A percentile compares a stretch with the other conserved stretches of the same genome.
phyloP scores from a whole-genome alignment of 2,888 invertebrate genomes.

The Ecliptopera silaceata region DNA sequence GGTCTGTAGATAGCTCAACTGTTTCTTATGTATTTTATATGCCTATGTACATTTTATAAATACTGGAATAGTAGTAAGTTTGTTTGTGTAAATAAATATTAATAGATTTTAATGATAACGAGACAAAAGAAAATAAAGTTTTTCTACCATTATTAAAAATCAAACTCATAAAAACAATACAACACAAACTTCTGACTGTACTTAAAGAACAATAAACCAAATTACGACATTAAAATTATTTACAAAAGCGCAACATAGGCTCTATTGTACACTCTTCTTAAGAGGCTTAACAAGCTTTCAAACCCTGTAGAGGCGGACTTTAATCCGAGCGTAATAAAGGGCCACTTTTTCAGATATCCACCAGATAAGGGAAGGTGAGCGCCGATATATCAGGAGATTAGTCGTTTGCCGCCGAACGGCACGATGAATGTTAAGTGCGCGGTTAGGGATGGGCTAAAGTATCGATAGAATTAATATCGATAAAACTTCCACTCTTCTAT shows the following conservation, averaged over 20 bases:
- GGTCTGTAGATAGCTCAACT: no score
- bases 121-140: no score
- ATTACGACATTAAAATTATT: slow-evolving; percentile 5
- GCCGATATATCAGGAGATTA: slow-evolving; percentile 80
- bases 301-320: slow-evolving; percentile 43
- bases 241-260: neutral
- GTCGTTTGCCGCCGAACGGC: slow-evolving; percentile 66
- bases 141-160: no score
- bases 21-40: no score
- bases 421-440: slow-evolving; percentile 74
- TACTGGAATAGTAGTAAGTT: no score
- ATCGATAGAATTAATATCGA: slow-evolving; percentile 19
- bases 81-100: no score
- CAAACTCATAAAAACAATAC: no score
- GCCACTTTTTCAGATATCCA: slow-evolving; percentile 72
- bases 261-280: slow-evolving; percentile 27
- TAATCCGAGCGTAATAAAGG: slow-evolving; percentile 70
- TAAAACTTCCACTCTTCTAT: neutral
- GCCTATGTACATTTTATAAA: no score
- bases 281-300: slow-evolving; percentile 44
- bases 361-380: slow-evolving; percentile 75
- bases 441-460: slow-evolving; percentile 41
- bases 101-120: no score
- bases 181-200: no score
- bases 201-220: neutral